Evolutionary conservation across 2,113 vertebrate species (phyloP).

Genomic region (Burhinus bistriatus): DNA sequence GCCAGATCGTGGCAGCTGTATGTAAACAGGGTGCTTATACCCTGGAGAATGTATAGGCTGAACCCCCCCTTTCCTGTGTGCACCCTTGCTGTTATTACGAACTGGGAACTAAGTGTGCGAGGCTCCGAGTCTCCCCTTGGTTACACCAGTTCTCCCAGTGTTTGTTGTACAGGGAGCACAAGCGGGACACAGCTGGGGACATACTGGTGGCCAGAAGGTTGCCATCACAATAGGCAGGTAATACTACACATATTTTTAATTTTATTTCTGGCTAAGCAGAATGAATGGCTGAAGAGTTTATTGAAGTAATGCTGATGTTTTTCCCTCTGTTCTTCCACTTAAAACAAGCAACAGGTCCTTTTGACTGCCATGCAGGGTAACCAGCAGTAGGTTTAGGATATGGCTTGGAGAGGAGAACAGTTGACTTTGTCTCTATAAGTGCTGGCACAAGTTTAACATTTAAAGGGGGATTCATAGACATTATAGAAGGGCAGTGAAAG

Average conservation of each 20-base stretch:
- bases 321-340: background rate
- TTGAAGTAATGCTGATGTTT: background rate
- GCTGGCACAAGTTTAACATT: background rate
- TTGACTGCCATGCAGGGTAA: background rate
- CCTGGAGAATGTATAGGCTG: background rate
- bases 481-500: background rate
- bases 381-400: background rate
- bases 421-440: background rate
- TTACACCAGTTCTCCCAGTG: background rate
- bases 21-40: background rate
- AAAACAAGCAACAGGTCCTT: background rate
- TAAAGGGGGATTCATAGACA: background rate
- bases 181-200: background rate
- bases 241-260: no score
- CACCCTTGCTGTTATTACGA: background rate
- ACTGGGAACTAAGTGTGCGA: background rate
- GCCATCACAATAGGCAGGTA: background rate
- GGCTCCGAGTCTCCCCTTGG: background rate
- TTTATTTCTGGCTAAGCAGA: background rate
- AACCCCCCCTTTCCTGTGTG: background rate
- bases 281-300: background rate
- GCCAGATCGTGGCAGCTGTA: background rate
- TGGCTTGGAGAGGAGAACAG: background rate
- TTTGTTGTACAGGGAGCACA: background rate
- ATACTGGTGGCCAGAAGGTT: background rate